These are phyloP conservation scores for Physocephala rufipes DNA, from an alignment of 2,888 invertebrate species.

Conservation along the genomic window DNA sequence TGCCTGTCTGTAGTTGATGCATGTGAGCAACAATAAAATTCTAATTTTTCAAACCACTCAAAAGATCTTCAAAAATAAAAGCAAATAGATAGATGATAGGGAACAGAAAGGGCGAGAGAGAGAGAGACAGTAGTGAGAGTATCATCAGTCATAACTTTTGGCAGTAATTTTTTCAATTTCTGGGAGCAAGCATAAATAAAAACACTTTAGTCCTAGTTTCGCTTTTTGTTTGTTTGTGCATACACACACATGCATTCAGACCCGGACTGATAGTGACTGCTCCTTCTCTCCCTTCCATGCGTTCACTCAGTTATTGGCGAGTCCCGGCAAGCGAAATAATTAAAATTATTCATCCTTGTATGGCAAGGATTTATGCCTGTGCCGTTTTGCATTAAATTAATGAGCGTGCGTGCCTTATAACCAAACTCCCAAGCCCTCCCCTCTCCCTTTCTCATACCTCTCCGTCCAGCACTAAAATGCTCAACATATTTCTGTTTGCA, in stretches of 20 bases:
- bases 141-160: not conserved
- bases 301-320: not conserved
- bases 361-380: slow-evolving; percentile 51
- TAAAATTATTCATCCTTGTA: slow-evolving; percentile 56
- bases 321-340: slow-evolving; percentile 46
- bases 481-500: not conserved
- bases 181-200: too few relatives aligned
- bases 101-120: too few relatives aligned
- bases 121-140: too few relatives aligned
- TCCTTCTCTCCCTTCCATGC: not conserved
- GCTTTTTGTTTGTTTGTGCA: not conserved
- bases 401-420: slow-evolving; percentile 26
- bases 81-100: too few relatives aligned
- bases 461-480: not conserved
- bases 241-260: not conserved
- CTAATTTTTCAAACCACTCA: slow-evolving; percentile 4
- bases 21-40: not conserved
- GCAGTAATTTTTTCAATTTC: not conserved
- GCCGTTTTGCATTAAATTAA: slow-evolving; percentile 46
- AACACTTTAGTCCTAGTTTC: too few relatives aligned
- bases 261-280: not conserved
- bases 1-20: slow-evolving; percentile 12
- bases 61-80: too few relatives aligned
- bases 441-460: not conserved
- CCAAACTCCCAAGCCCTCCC: not conserved